phyloP scores from a whole-genome alignment of 2,888 invertebrate genomes.

The Leptopilina myrica region DNA sequence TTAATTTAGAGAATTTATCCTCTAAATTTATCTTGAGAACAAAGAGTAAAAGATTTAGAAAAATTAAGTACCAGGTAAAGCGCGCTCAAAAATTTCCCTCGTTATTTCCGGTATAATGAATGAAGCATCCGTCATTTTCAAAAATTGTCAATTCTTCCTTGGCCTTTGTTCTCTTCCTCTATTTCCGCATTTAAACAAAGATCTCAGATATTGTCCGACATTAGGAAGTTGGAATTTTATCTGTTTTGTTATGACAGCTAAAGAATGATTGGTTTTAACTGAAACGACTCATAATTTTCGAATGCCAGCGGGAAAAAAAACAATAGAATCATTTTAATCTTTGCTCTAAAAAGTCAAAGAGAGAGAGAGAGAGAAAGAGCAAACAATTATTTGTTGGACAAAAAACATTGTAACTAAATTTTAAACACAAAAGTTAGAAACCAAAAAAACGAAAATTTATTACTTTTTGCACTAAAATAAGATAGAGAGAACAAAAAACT shows the following conservation, averaged over 20 bases:
- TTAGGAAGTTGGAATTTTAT: constrained; percentile 63
- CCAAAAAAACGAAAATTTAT: not conserved
- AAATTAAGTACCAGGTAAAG: not conserved
- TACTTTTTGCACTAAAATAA: not conserved
- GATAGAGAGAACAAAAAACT: too few relatives aligned
- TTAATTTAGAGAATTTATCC: too few relatives aligned
- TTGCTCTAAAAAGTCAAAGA: too few relatives aligned
- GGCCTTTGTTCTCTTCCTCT: constrained; percentile 46
- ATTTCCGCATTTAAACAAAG: constrained; percentile 61
- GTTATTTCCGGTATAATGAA: constrained; percentile 10
- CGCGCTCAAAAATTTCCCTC: constrained; percentile 17
- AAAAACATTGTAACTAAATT: too few relatives aligned
- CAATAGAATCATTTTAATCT: constrained; percentile 13
- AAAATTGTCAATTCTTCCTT: constrained; percentile 40
- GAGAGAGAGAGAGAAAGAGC: too few relatives aligned
- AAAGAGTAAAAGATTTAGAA: too few relatives aligned
- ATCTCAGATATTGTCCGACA: constrained; percentile 60
- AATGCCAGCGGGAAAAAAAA: not conserved
- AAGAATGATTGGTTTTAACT: constrained; percentile 19
- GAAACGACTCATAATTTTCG: not conserved
- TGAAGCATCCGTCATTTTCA: constrained; percentile 5
- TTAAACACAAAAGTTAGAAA: too few relatives aligned
- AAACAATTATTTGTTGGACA: too few relatives aligned
- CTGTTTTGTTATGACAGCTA: constrained; percentile 54
- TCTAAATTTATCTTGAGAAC: too few relatives aligned